Conservation (phyloP, 2,113 vertebrate species). For the Dendropsophus ebraccatus region DNA sequence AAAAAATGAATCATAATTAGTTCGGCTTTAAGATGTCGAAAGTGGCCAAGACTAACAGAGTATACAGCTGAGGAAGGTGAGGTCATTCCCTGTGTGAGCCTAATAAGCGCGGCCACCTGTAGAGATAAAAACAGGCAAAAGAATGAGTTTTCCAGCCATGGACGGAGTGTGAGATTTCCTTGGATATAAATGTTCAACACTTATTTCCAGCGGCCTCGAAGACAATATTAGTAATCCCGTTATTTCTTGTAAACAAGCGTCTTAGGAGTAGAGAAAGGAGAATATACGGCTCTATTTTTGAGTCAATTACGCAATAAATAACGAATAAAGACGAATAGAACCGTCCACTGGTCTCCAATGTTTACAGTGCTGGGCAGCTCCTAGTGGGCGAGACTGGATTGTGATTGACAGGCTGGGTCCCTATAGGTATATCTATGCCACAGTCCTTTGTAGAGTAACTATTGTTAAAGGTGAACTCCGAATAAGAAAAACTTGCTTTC, state of each 20-base stretch:
- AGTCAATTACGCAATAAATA: too few species aligned
- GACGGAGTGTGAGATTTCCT: slow-evolving; percentile 59
- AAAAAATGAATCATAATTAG: slow-evolving; percentile 74
- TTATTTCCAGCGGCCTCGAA: slow-evolving; percentile 32
- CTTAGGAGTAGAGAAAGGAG: neutral
- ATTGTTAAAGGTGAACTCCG: too few species aligned
- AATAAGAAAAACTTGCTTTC: too few species aligned
- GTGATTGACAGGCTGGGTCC: too few species aligned
- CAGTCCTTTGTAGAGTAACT: too few species aligned
- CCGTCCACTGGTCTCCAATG: too few species aligned
- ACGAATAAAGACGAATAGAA: too few species aligned
- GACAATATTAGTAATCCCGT: slow-evolving; percentile 28
- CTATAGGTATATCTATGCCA: too few species aligned
- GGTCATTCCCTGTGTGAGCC: slow-evolving; percentile 67
- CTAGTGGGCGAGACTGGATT: too few species aligned
- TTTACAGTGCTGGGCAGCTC: too few species aligned
- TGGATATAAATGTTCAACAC: slow-evolving; percentile 35
- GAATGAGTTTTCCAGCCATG: slow-evolving; percentile 68
- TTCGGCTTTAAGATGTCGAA: slow-evolving; percentile 64
- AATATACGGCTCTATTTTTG: neutral
- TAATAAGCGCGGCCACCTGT: slow-evolving; percentile 71
- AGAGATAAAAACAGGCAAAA: slow-evolving; percentile 66
- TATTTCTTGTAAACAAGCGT: slow-evolving; percentile 4
- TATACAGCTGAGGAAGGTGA: slow-evolving; percentile 69
- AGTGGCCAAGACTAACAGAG: slow-evolving; percentile 72